phyloP scores from a whole-genome alignment of 2,888 invertebrate species.

The Adineta ricciae region DNA sequence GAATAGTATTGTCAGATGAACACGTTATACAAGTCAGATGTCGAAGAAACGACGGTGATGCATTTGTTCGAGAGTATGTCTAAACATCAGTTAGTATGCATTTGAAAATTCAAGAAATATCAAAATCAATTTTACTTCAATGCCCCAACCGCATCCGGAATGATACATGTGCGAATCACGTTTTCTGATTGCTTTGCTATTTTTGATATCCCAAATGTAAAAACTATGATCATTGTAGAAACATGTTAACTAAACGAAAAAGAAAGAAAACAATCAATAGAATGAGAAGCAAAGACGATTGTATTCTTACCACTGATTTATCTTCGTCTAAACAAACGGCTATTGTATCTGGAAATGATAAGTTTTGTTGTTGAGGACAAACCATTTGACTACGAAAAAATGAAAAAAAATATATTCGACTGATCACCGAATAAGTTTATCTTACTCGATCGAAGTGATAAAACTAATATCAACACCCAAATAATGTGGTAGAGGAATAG shows the following conservation, averaged over 20 bases:
- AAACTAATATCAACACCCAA: slow-evolving; percentile 77
- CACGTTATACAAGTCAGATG: slow-evolving; percentile 72
- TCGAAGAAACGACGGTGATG: background rate
- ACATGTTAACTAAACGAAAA: background rate
- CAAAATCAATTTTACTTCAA: background rate
- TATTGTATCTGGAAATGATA: background rate
- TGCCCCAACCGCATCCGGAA: slow-evolving; percentile 46
- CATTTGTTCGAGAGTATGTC: background rate
- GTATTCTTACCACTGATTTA: background rate
- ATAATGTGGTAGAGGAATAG: slow-evolving; percentile 63
- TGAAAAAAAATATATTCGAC: background rate
- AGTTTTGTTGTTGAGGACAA: background rate
- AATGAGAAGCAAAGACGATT: background rate
- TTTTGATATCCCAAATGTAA: slow-evolving; percentile 88
- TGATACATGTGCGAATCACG: slow-evolving; percentile 87
- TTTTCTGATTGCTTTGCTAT: slow-evolving; percentile 80
- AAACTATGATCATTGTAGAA: slow-evolving; percentile 90
- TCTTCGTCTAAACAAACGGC: slow-evolving; percentile 21
- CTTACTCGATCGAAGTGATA: background rate
- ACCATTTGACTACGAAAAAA: background rate
- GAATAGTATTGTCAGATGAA: slow-evolving; percentile 88
- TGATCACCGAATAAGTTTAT: background rate
- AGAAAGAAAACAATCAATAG: background rate
- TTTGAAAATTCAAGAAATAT: background rate
- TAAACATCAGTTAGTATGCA: background rate